Evolutionary conservation across 2,888 invertebrate species (phyloP), one percentile per base, ranked within the genome.

Genomic region (Cyclophora punctaria): DNA sequence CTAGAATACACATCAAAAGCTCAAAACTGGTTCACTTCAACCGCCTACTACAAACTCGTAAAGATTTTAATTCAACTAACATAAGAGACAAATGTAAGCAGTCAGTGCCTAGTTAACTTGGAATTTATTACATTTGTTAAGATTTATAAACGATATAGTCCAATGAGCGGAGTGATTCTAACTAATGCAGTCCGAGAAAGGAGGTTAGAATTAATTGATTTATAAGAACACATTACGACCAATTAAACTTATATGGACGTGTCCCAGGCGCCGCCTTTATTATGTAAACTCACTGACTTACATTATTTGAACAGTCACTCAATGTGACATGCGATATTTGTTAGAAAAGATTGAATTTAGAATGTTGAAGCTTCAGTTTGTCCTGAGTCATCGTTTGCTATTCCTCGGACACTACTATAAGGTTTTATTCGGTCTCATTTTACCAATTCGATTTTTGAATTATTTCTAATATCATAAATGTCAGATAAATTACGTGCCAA

Each of bases 151-250:
- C 67, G 64, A 64, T 61, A 62, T 62, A 53, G 66, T 65, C 68
- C 65, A 68, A 62, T 64, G 63, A 66, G 62, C 66, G 60, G 62
- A 63, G 65, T 73, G 66, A 71, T 66, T 57, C 58, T 75, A 75
- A 76, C 76, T 73, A 72, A 67, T 64, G 71, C 60, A 71, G 67
- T 69, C 71, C 68, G 64, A 70, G 64, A 74, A 76, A 69, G 67
- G 77, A 71, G 70, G 67, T 69, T 71, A 66, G 63, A 69, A 70
- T 71, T 76, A 78, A 81, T 80, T 83, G 80, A 82, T 80, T 81
- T 79, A 78, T 80, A 75, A 69, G 71, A 71, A 65, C 66, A 64
- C 77, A 82, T 80, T 77, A 78, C 61, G 60, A 60, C 71, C 78
- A 82, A 83, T 83, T 83, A 81, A 81, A 76, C 65, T 69, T 71